phyloP scores from a whole-genome alignment of 2,797 vertebrate genomes.

The Anableps anableps region DNA sequence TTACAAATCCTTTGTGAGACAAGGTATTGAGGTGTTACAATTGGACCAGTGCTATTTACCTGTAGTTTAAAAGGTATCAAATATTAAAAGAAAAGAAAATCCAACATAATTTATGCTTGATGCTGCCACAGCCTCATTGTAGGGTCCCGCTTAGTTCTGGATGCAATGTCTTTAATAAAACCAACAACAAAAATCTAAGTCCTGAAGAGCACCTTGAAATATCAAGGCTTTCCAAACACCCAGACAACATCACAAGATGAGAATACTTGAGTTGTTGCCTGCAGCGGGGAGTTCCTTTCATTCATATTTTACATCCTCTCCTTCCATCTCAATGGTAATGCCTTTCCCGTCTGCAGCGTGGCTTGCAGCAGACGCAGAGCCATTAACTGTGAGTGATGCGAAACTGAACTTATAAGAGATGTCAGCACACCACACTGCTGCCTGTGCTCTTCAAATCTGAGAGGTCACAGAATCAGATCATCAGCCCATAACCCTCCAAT shows the following conservation, averaged over 20 bases:
- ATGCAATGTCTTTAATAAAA: background rate
- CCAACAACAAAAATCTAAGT: background rate
- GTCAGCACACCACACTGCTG: conserved; percentile 43
- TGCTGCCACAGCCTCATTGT: background rate
- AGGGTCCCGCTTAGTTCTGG: background rate
- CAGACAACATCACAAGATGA: conserved; percentile 32
- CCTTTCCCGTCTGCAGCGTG: conserved; percentile 43
- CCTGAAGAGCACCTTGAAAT: conserved; percentile 43
- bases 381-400: conserved; percentile 67
- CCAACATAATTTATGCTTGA: background rate
- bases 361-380: conserved; percentile 59
- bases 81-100: background rate
- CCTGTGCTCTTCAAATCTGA: conserved; percentile 55
- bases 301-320: conserved; percentile 76
- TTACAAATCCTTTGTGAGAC: background rate
- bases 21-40: background rate
- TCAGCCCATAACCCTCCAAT: conserved; percentile 15
- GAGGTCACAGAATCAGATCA: conserved; percentile 48
- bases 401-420: conserved; percentile 62
- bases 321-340: conserved; percentile 68
- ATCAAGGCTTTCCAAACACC: conserved; percentile 40
- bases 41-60: background rate
- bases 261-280: conserved; percentile 23
- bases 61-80: background rate
- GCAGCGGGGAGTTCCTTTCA: conserved; percentile 62